Conservation (phyloP, 2,888 invertebrate species). For the Amblyteles armatorius region DNA sequence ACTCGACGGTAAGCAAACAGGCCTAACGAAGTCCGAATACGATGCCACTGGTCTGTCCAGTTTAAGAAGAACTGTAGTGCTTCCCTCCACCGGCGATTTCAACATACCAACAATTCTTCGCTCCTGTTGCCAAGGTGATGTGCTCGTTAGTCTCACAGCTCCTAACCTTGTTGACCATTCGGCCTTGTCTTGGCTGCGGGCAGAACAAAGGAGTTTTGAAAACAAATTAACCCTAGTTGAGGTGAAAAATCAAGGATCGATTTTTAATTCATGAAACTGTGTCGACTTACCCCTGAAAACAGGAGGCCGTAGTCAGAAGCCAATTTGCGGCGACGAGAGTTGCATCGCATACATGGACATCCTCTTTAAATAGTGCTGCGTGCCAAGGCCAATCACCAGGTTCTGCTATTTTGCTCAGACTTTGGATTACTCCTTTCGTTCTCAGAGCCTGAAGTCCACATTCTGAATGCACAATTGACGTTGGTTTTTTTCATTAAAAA, state of each 20-base stretch:
- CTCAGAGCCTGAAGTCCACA: conserved; percentile 89
- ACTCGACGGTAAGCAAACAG: conserved; percentile 91
- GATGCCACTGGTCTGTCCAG: conserved; percentile 91
- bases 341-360: conserved; percentile 95
- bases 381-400: conserved; percentile 98
- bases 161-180: conserved; percentile 95
- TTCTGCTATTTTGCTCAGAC: conserved; percentile 90
- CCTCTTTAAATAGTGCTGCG: conserved; percentile 92
- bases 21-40: conserved; percentile 93
- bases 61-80: conserved; percentile 92
- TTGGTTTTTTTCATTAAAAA: neutral
- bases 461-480: conserved; percentile 83
- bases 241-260: neutral
- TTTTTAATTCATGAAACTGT: neutral
- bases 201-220: neutral
- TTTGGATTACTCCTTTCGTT: conserved; percentile 85
- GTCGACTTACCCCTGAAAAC: conserved; percentile 88
- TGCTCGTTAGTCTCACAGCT: conserved; percentile 90
- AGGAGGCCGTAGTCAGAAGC: conserved; percentile 94
- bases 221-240: neutral
- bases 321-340: conserved; percentile 93
- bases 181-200: conserved; percentile 91
- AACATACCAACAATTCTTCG: conserved; percentile 94
- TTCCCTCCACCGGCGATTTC: conserved; percentile 95
- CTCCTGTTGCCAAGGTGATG: conserved; percentile 95